phyloP scores from a whole-genome alignment of 2,113 vertebrate genomes.

The Sphaerodactylus townsendi region DNA sequence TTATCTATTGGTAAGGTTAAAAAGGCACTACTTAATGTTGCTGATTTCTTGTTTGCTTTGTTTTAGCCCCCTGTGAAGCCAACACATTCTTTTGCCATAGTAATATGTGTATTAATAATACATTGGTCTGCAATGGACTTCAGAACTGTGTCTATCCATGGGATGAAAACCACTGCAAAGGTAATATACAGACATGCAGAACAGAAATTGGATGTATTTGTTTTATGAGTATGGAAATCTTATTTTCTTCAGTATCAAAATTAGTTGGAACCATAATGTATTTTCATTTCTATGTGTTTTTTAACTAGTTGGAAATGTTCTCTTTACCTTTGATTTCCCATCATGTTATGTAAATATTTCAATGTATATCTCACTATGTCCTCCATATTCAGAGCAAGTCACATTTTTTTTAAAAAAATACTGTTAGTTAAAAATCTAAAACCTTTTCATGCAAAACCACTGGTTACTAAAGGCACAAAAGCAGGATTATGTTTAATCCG shows the following conservation, averaged over 20 bases:
- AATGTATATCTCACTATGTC: no score
- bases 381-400: background rate
- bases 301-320: background rate
- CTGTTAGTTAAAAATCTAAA: background rate
- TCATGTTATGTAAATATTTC: background rate
- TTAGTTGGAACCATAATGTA: background rate
- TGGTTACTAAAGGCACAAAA: background rate
- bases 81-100: conserved; percentile 98
- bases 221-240: background rate
- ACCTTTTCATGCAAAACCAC: background rate
- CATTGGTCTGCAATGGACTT: conserved; percentile 95
- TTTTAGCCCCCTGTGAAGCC: conserved; percentile 92
- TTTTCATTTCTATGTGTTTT: background rate
- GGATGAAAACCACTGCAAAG: conserved; percentile 99
- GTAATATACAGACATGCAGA: conserved; percentile 70
- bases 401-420: background rate
- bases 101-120: conserved; percentile 99
- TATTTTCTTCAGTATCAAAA: background rate
- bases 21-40: background rate
- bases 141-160: conserved; percentile 99
- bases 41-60: conserved; percentile 30
- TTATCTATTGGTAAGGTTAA: background rate
- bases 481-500: background rate
- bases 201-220: background rate
- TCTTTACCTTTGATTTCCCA: background rate